phyloP scores from a whole-genome alignment of 2,113 vertebrate species.

The Mola mola region DNA sequence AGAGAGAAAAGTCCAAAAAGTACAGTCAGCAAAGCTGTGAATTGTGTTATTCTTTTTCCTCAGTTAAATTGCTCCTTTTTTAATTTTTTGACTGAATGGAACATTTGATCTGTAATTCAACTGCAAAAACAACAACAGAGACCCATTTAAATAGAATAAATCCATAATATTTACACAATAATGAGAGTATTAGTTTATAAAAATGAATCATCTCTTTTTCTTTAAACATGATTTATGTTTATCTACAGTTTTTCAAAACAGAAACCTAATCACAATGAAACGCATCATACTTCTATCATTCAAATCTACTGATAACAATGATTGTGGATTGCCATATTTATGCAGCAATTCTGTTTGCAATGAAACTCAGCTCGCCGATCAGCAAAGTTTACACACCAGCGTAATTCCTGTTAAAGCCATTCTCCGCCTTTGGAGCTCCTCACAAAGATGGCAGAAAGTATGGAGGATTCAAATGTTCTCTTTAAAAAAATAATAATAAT shows the following conservation, averaged over 20 bases:
- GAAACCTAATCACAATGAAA: conserved; percentile 82
- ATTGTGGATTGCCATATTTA: conserved; percentile 80
- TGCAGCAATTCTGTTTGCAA: conserved; percentile 76
- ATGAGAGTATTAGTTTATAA: conserved; percentile 82
- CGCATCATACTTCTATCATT: conserved; percentile 80
- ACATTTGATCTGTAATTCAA: conserved; percentile 80
- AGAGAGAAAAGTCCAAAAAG: conserved; percentile 74
- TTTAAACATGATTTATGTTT: conserved; percentile 82
- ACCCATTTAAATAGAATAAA: conserved; percentile 84
- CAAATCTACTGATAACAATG: conserved; percentile 78
- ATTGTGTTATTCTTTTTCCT: conserved; percentile 67
- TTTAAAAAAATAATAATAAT: conserved; percentile 40
- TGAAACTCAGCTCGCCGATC: conserved; percentile 61
- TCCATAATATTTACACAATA: conserved; percentile 83
- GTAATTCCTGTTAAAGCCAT: conserved; percentile 59
- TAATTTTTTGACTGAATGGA: conserved; percentile 63
- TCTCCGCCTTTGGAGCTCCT: conserved; percentile 53
- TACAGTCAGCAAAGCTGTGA: conserved; percentile 78
- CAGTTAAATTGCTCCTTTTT: conserved; percentile 62
- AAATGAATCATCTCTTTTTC: conserved; percentile 78
- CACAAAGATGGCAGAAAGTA: conserved; percentile 59
- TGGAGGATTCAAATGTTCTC: conserved; percentile 55
- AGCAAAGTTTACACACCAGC: conserved; percentile 65
- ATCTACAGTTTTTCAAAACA: conserved; percentile 81
- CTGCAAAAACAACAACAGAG: conserved; percentile 84